Conservation (phyloP, 2,888 invertebrate genomes). For the Andrena trimmerana region DNA sequence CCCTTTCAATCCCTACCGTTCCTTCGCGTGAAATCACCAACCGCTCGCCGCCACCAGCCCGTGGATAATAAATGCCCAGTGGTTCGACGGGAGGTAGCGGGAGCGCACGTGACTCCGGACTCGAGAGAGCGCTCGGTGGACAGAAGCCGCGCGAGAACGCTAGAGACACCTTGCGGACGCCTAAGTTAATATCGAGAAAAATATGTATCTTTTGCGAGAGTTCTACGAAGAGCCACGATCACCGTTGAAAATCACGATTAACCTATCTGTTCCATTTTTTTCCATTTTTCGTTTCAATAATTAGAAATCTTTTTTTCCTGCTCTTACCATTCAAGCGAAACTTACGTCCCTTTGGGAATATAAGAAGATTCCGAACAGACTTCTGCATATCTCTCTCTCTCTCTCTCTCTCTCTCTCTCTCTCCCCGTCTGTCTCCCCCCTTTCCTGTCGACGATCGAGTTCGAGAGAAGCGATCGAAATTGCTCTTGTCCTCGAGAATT, state of each 20-base stretch:
- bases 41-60: constrained; percentile 63
- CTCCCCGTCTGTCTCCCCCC: not conserved
- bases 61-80: constrained; percentile 74
- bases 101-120: constrained; percentile 28
- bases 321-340: not conserved
- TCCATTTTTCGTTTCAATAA: not conserved
- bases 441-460: not conserved
- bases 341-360: not conserved
- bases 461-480: constrained; percentile 22
- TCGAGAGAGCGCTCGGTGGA: constrained; percentile 34
- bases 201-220: constrained; percentile 36
- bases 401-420: not conserved
- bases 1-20: not conserved
- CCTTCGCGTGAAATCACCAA: constrained; percentile 12
- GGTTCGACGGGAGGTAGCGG: constrained; percentile 52
- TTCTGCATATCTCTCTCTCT: not conserved
- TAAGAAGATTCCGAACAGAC: not conserved
- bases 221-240: constrained; percentile 23
- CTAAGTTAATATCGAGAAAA: constrained; percentile 39
- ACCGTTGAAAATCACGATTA: constrained; percentile 22
- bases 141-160: constrained; percentile 36
- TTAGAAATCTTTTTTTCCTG: not conserved
- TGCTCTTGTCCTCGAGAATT: constrained; percentile 26
- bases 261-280: not conserved
- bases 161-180: constrained; percentile 17